These are phyloP conservation scores for Apotomis turbidana DNA, from an alignment of 2,888 invertebrate species.

Conservation along the genomic window DNA sequence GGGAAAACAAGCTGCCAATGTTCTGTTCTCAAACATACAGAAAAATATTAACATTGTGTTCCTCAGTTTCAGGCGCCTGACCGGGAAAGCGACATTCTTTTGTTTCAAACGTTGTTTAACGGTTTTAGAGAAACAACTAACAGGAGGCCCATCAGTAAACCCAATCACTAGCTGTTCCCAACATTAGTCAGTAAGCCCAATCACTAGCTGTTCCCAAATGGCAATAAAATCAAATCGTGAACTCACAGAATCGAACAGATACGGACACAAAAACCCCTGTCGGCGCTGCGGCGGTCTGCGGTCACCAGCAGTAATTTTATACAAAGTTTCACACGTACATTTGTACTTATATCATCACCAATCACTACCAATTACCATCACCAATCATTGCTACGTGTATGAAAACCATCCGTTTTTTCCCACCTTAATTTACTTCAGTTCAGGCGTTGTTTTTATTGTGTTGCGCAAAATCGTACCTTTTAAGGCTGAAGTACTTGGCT, in stretches of 20 bases:
- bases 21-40: no score
- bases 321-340: constrained; percentile 31
- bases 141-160: no score
- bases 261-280: constrained; percentile 6
- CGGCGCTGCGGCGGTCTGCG: constrained; percentile 15
- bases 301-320: constrained; percentile 20
- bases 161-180: neutral
- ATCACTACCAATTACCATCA: neutral
- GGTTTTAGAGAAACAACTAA: no score
- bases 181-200: no score
- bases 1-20: no score
- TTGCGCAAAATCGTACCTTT: neutral
- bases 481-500: neutral
- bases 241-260: constrained; percentile 2
- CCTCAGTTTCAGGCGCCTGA: no score
- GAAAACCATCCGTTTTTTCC: constrained; percentile 11
- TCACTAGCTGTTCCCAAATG: neutral
- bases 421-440: constrained; percentile 4
- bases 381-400: constrained; percentile 29
- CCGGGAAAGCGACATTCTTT: no score
- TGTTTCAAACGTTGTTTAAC: no score
- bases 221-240: neutral
- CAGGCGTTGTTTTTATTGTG: neutral
- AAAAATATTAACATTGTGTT: no score
- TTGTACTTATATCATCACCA: constrained; percentile 7